phyloP scores from a whole-genome alignment of 2,113 vertebrate genomes.

The Taurulus bubalis region DNA sequence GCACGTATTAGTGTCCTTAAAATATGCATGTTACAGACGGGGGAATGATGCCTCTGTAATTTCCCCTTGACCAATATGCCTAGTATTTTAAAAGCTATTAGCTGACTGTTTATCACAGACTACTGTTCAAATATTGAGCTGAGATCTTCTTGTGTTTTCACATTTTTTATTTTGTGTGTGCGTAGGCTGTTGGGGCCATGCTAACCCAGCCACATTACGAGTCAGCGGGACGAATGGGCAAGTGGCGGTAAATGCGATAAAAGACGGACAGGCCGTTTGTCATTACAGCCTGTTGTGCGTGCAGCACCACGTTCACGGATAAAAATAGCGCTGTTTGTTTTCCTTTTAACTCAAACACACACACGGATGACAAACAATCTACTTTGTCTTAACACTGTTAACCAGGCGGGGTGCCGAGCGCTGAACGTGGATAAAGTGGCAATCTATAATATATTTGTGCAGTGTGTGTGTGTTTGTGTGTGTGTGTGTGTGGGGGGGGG shows the following conservation, averaged over 20 bases:
- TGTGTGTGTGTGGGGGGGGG: conserved; percentile 9
- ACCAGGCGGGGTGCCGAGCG: conserved; percentile 16
- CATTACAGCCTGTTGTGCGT: conserved; percentile 24
- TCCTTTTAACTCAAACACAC: conserved; percentile 22
- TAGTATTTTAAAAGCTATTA: neutral
- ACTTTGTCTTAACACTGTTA: conserved; percentile 41
- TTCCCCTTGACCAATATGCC: neutral
- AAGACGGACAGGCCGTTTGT: conserved; percentile 63
- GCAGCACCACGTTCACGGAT: conserved; percentile 1
- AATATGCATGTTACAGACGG: neutral
- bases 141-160: neutral
- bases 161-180: neutral
- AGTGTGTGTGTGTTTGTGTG: neutral
- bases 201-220: conserved; percentile 56
- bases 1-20: neutral
- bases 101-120: neutral
- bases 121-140: neutral
- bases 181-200: neutral
- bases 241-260: conserved; percentile 62
- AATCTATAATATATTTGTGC: conserved; percentile 1
- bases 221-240: conserved; percentile 56
- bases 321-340: neutral
- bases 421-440: conserved; percentile 19
- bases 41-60: neutral
- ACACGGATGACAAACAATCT: conserved; percentile 33